Base-by-base conservation (phyloP, 2,888 invertebrate genomes). In the Cepaea hortensis region DNA sequence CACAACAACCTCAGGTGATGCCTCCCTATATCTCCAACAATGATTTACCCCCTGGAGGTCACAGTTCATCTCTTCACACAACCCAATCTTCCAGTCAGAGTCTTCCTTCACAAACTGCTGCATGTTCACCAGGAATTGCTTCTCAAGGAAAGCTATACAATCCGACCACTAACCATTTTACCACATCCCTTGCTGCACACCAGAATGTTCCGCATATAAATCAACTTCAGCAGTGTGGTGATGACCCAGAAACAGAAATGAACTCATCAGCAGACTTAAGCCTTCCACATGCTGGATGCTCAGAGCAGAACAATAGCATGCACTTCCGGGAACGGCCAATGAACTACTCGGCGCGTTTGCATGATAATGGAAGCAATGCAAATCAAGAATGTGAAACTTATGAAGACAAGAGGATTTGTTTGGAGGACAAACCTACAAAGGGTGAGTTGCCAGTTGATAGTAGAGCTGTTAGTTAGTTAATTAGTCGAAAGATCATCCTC, bases 211-310 rank as follows among this genome's bases (percentile, higher is more conserved):
- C 70, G 68, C 81, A 48, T 76, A 87, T 18, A 62, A 61, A 35
- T 76, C 72, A 23, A 13, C 23, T 85, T 72, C 88, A 86, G 6
- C 73, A 62, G 11, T 82, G 77, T 35, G 55, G 70, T 61, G 83
- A 77, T 46, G 93, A 92, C 94, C 97, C 97, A 75, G 98, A 98
- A 94, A 98, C 97, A 0, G 98, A 98, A 95, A 95, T 98, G 82
- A 93, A 93, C 85, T 92, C 89, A 35, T 97, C 98, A 0, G 98
- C 98, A 0, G 97, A 98, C 95, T 98, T 97, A 93, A 98, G 98
- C 90, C 95, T 98, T 87, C 96, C 97, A 55, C 98, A 98, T 93
- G 72, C 80, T 50, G 88, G 87, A 70, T 77, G 80, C 6, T 23
- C 65, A 13, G 86, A 75, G n/a, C 81, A 75, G 65, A 79, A 72